Conservation (phyloP, 2,113 vertebrate genomes). For the Tychaedon coryphoeus region DNA sequence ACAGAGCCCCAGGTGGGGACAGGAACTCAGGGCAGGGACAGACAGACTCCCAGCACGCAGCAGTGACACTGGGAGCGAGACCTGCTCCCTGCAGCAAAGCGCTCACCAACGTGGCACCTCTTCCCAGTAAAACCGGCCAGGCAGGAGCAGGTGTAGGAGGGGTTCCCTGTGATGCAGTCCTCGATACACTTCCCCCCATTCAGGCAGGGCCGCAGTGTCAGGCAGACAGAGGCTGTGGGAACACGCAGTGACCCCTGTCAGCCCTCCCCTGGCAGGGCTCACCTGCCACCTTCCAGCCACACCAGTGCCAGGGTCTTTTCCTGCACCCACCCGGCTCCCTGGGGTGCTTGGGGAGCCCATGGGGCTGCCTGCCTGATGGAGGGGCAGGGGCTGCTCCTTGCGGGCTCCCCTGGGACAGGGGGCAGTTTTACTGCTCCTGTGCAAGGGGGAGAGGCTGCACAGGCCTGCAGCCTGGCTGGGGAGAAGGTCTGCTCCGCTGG, state of each 20-base stretch:
- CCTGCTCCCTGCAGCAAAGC: not conserved
- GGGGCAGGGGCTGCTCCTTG: not conserved
- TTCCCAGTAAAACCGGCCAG: constrained; percentile 89
- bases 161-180: constrained; percentile 93
- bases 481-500: not conserved
- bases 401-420: not conserved
- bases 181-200: constrained; percentile 93
- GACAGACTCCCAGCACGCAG: not conserved
- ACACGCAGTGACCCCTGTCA: not conserved
- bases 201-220: constrained; percentile 87
- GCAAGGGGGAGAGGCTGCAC: not conserved
- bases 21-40: not conserved
- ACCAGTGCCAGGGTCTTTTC: not conserved
- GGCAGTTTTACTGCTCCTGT: not conserved
- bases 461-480: not conserved
- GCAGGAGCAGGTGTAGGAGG: constrained; percentile 95
- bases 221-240: constrained; percentile 89
- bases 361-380: not conserved
- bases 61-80: accelerated
- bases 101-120: constrained; percentile 89
- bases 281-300: not conserved
- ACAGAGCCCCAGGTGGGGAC: not conserved
- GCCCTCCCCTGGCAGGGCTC: not conserved
- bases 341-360: not conserved
- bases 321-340: not conserved